phyloP scores from a whole-genome alignment of 2,113 vertebrate genomes.

The Vombatus ursinus region DNA sequence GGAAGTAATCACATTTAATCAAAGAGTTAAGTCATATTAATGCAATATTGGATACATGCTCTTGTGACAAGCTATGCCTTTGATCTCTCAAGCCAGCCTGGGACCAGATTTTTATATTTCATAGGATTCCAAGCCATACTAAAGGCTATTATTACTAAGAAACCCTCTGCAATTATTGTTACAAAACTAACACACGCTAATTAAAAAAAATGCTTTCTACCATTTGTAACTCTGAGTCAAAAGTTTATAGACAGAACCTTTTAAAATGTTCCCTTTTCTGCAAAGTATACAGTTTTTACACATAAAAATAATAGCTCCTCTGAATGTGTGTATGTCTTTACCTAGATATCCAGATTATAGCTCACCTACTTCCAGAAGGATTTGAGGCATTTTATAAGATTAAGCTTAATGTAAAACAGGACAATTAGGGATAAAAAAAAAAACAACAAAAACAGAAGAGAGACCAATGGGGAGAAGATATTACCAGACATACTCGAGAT shows the following conservation, averaged over 20 bases:
- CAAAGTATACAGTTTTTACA: conserved; percentile 24
- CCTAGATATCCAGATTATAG: conserved; percentile 11
- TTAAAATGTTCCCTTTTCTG: not conserved
- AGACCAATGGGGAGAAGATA: not conserved
- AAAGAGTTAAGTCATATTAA: conserved; percentile 11
- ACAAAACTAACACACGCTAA: not conserved
- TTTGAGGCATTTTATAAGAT: conserved; percentile 45
- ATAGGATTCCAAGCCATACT: conserved; percentile 25
- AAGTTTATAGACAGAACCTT: conserved; percentile 15
- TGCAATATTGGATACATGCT: not conserved
- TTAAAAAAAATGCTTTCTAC: conserved; percentile 35
- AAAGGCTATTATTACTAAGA: conserved; percentile 4
- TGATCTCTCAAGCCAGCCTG: conserved; percentile 6
- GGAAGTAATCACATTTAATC: not conserved
- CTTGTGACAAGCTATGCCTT: conserved; percentile 2
- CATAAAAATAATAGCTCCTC: conserved; percentile 27
- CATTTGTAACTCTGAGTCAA: not conserved
- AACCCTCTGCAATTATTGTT: conserved; percentile 18
- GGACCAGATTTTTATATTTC: conserved; percentile 42
- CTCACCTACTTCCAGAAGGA: not conserved
- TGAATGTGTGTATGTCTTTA: not conserved
- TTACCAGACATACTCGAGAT: not conserved
- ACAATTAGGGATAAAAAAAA: not conserved
- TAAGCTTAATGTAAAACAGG: conserved; percentile 12
- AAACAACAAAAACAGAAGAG: not conserved